phyloP scores from a whole-genome alignment of 2,113 vertebrate species.

The Marmota flaviventris region DNA sequence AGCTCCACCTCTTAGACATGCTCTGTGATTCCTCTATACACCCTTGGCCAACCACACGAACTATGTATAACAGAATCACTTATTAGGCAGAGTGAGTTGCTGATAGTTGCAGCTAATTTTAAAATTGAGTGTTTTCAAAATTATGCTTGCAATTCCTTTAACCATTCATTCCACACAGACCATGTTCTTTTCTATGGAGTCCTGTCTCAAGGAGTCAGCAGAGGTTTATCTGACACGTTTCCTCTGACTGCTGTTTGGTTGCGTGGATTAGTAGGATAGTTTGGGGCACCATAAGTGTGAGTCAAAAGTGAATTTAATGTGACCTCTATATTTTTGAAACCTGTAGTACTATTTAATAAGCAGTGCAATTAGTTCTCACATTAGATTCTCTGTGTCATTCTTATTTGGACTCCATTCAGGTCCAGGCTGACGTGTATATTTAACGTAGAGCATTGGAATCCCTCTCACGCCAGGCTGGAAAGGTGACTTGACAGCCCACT shows the following conservation, averaged over 20 bases:
- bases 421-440: background rate
- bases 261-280: background rate
- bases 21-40: background rate
- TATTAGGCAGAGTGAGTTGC: background rate
- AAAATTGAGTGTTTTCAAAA: background rate
- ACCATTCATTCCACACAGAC: background rate
- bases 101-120: background rate
- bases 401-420: background rate
- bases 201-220: constrained; percentile 39
- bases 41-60: background rate
- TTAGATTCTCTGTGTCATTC: constrained; percentile 31
- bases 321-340: background rate
- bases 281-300: background rate
- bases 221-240: background rate
- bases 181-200: background rate
- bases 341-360: background rate
- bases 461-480: background rate
- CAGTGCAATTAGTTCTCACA: background rate
- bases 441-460: background rate
- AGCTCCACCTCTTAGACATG: background rate
- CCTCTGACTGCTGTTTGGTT: background rate
- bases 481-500: background rate
- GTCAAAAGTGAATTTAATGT: background rate
- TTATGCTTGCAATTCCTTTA: constrained; percentile 11
- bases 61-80: background rate